Conservation (phyloP, 2,113 vertebrate species). For the Pollimyrus isidori region DNA sequence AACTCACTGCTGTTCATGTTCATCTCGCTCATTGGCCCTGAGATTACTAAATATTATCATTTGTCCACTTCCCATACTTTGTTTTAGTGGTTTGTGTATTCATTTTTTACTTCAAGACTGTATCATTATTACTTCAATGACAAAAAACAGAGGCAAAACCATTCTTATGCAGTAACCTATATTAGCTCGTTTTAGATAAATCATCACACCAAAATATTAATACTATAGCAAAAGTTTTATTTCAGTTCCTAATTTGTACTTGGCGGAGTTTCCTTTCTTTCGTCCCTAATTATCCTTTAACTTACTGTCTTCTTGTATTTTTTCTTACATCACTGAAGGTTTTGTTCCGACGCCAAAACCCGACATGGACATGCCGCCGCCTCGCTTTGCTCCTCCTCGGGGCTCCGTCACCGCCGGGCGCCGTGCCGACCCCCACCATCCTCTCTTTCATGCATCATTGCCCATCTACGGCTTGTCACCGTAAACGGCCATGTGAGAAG, state of each 20-base stretch:
- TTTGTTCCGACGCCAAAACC: not conserved
- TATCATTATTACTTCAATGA: not conserved
- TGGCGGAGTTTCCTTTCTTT: not conserved
- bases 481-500: constrained; percentile 20
- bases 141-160: not conserved
- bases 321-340: not conserved
- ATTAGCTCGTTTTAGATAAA: not conserved
- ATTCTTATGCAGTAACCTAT: not conserved
- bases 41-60: not conserved
- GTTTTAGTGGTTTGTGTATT: not conserved
- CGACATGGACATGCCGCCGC: constrained; percentile 9
- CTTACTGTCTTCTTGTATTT: not conserved
- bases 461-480: not conserved
- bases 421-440: not conserved
- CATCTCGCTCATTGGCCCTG: not conserved
- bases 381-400: constrained; percentile 8
- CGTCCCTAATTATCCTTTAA: not conserved
- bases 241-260: not conserved
- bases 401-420: constrained; percentile 8
- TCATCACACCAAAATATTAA: not conserved
- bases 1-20: no score
- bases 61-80: not conserved
- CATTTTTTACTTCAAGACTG: not conserved
- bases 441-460: not conserved
- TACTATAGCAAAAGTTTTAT: not conserved